Percentiles rank a stretch among this genome's conserved stretches.
phyloP scores from a whole-genome alignment of 1,140 invertebrate genomes.

The Pentalonia nigronervosa region DNA sequence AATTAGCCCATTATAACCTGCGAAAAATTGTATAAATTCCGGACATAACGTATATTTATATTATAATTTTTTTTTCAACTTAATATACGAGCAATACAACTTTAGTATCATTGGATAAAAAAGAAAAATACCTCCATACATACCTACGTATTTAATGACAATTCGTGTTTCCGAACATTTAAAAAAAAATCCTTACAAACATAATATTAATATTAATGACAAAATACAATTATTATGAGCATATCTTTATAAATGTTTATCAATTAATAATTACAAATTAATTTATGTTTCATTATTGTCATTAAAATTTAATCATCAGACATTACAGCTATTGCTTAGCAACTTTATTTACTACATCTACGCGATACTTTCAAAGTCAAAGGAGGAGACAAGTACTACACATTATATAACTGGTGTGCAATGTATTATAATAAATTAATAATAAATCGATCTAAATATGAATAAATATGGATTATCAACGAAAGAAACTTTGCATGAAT shows the following conservation, averaged over 20 bases:
- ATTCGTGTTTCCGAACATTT: no score
- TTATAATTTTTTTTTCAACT: background rate
- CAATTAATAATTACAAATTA: background rate
- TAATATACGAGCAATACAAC: background rate
- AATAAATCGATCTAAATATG: background rate
- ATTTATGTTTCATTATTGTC: background rate
- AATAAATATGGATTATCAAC: background rate
- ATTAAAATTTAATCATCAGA: slow-evolving; percentile 20
- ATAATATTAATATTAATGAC: background rate
- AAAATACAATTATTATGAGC: background rate
- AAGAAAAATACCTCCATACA: background rate
- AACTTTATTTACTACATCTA: background rate
- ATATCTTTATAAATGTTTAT: background rate
- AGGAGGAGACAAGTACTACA: background rate
- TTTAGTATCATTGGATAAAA: background rate
- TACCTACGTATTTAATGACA: background rate
- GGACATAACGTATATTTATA: background rate
- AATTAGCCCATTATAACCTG: background rate
- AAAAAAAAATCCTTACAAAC: background rate
- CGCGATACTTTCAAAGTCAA: background rate
- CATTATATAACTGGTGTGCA: background rate
- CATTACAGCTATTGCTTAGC: background rate
- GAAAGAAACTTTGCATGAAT: background rate
- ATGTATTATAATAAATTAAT: background rate
- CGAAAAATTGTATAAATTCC: background rate